Percentiles rank a stretch among this genome's conserved stretches.
Evolutionary conservation across 2,113 vertebrate species (phyloP).

Genomic region (Turdus rufiventris): DNA sequence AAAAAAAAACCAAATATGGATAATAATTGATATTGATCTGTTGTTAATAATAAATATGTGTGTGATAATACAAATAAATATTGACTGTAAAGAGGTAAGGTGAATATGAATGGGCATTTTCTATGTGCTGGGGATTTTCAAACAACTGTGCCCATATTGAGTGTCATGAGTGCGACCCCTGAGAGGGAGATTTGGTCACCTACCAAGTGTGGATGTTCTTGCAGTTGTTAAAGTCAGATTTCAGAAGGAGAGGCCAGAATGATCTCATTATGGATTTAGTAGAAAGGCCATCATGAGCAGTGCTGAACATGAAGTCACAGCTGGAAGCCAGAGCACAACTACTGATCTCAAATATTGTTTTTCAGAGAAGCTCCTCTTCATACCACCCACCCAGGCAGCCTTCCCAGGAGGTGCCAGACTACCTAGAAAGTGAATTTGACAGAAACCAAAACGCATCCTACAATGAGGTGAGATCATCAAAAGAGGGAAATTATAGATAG

Average conservation of each 20-base stretch:
- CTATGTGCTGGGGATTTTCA: not conserved
- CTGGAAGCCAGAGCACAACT: not conserved
- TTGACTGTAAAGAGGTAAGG: not conserved
- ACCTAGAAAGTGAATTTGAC: not conserved
- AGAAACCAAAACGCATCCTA: not conserved
- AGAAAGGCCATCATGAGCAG: not conserved
- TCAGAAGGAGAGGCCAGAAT: not conserved
- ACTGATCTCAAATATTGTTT: not conserved
- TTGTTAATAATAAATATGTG: not conserved
- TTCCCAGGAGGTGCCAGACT: not conserved
- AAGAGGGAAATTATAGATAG: not conserved
- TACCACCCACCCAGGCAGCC: not conserved
- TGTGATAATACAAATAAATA: not conserved
- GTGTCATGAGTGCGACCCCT: not conserved
- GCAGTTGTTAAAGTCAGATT: not conserved
- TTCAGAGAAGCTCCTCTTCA: not conserved
- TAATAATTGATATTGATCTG: not conserved
- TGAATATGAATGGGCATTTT: not conserved
- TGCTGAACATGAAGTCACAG: not conserved
- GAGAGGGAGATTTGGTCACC: not conserved
- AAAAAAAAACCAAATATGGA: too few relatives aligned
- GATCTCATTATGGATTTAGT: not conserved
- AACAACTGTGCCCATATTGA: accelerated
- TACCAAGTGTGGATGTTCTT: not conserved
- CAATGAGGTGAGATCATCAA: not conserved